Evolutionary conservation across 2,888 invertebrate species (phyloP).

Genomic region (Malthinus seriepunctatus): DNA sequence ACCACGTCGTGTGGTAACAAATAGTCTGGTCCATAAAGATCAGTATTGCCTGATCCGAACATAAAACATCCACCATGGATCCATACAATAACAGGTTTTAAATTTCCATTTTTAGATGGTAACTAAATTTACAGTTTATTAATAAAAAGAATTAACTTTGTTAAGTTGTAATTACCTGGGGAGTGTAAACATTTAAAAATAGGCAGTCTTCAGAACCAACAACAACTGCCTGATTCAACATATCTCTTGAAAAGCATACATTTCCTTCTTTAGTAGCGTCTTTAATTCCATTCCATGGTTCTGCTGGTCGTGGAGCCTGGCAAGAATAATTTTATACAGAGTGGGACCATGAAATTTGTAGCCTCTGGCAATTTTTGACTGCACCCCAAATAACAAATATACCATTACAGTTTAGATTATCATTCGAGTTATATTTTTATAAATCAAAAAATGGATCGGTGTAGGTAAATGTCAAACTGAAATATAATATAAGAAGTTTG

Average conservation of each 20-base stretch:
- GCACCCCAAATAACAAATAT: no score
- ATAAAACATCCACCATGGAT: conserved; percentile 53
- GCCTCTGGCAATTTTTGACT: no score
- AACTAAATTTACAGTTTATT: no score
- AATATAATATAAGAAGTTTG: no score
- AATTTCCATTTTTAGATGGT: background rate
- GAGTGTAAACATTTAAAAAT: conserved; percentile 40
- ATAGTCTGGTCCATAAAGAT: conserved; percentile 47
- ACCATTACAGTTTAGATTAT: no score
- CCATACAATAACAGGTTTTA: conserved; percentile 53
- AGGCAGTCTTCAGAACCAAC: conserved; percentile 42
- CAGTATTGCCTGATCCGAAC: conserved; percentile 45
- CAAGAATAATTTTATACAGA: no score
- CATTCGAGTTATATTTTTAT: no score
- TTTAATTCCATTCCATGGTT: conserved; percentile 36
- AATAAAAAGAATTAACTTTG: no score
- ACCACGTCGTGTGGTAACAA: conserved; percentile 50
- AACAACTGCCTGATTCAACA: background rate
- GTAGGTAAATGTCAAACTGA: no score
- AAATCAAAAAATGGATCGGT: no score
- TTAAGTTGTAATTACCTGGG: no score
- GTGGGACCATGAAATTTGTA: no score
- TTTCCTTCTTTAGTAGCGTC: conserved; percentile 38
- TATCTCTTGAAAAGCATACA: conserved; percentile 22
- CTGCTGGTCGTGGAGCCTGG: conserved; percentile 39